These are phyloP conservation scores for Myodes glareolus DNA, from an alignment of 2,113 vertebrate genomes.

Conservation along the genomic window DNA sequence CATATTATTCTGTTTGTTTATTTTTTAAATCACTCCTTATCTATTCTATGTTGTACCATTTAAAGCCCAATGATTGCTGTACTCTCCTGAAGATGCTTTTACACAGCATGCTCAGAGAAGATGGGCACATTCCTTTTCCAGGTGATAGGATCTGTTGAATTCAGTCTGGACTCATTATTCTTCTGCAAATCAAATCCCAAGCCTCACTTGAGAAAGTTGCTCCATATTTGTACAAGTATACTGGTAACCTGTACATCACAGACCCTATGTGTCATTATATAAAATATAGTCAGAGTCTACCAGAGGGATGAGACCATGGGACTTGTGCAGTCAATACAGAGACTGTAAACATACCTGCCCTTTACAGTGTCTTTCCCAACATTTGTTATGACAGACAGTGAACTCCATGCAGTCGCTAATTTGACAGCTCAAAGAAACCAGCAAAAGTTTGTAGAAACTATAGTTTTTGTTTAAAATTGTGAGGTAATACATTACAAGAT, in stretches of 20 bases:
- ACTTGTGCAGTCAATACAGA: slow-evolving; percentile 46
- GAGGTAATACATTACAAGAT: background rate
- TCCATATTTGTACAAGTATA: background rate
- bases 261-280: background rate
- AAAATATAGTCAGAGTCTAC: slow-evolving; percentile 53
- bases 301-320: slow-evolving; percentile 34
- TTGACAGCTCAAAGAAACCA: slow-evolving; percentile 44
- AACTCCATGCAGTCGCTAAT: slow-evolving; percentile 50
- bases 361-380: slow-evolving; percentile 29
- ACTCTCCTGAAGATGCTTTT: background rate
- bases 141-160: background rate
- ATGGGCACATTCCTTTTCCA: background rate
- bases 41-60: background rate
- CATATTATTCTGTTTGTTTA: background rate
- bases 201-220: background rate
- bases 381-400: slow-evolving; percentile 56
- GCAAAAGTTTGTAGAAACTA: slow-evolving; percentile 45
- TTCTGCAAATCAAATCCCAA: background rate
- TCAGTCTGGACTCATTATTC: background rate
- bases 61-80: background rate
- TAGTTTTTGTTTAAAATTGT: slow-evolving; percentile 2
- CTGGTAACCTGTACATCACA: slow-evolving; percentile 31
- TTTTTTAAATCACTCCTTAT: background rate
- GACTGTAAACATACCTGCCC: slow-evolving; percentile 60
- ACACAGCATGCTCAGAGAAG: background rate